Percentiles rank a stretch among this genome's conserved stretches.
Conservation (phyloP, 2,797 vertebrate species). For the Cynodonichthys magdalenae region DNA sequence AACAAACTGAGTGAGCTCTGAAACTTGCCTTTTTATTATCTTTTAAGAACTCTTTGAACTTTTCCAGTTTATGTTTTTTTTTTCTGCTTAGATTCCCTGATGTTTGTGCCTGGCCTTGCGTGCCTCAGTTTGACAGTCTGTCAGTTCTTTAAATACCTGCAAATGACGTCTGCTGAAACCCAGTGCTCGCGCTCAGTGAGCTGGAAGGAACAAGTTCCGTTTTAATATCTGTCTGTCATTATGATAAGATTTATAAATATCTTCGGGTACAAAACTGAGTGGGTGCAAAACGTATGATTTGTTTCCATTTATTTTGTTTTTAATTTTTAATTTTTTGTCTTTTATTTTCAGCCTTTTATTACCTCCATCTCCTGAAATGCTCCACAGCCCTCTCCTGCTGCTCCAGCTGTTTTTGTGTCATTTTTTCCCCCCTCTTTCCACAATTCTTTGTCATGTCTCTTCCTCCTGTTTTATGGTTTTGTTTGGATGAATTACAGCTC, state of each 20-base stretch:
- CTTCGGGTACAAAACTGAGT: not conserved
- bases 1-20: not conserved
- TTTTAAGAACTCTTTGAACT: not conserved
- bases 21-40: not conserved
- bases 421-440: not conserved
- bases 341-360: too few species aligned
- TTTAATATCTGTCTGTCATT: constrained; percentile 5
- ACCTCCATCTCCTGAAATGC: too few species aligned
- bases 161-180: constrained; percentile 22
- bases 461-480: constrained; percentile 4
- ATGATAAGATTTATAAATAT: constrained; percentile 10
- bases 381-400: not conserved
- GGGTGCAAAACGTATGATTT: not conserved
- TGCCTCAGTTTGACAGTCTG: constrained; percentile 27
- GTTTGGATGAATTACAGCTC: constrained; percentile 24
- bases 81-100: constrained; percentile 2
- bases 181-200: constrained; percentile 6
- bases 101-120: constrained; percentile 4
- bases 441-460: not conserved
- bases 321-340: not conserved
- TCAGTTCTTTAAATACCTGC: constrained; percentile 54
- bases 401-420: not conserved
- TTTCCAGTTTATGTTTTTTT: not conserved
- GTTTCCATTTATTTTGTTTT: not conserved
- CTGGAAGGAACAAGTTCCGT: constrained; percentile 16